phyloP scores from a whole-genome alignment of 2,888 invertebrate species.

The Hofmannophila pseudospretella region DNA sequence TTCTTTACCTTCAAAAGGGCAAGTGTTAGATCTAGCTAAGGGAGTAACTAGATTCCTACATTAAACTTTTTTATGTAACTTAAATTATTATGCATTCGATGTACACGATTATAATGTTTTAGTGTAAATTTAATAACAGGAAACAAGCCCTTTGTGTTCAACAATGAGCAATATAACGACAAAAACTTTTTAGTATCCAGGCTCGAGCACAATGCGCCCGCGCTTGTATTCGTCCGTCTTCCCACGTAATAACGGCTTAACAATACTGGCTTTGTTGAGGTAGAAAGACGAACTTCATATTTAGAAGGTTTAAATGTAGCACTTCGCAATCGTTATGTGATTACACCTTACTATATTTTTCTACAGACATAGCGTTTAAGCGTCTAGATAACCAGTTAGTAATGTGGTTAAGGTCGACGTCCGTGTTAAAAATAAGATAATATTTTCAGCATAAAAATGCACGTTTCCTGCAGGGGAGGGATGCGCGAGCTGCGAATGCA shows the following conservation, averaged over 20 bases:
- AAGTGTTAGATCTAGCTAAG: too few species aligned
- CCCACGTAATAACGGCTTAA: slow-evolving; percentile 38
- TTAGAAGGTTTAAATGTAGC: background rate
- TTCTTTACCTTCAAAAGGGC: too few species aligned
- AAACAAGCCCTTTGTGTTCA: slow-evolving; percentile 60
- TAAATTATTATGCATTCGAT: background rate
- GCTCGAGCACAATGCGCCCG: slow-evolving; percentile 57
- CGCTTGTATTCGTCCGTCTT: slow-evolving; percentile 51
- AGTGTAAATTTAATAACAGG: slow-evolving; percentile 55
- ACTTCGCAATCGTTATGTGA: background rate
- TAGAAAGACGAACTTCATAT: slow-evolving; percentile 3
- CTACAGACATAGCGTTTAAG: too few species aligned
- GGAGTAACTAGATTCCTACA: too few species aligned
- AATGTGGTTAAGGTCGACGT: slow-evolving; percentile 9
- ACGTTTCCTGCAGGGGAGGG: slow-evolving; percentile 7
- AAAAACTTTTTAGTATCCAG: slow-evolving; percentile 60
- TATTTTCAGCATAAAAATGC: slow-evolving; percentile 17
- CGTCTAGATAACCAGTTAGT: too few species aligned
- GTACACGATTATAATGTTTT: slow-evolving; percentile 29
- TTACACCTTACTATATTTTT: too few species aligned
- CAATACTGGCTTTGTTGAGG: slow-evolving; percentile 11
- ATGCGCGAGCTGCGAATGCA: slow-evolving; percentile 10
- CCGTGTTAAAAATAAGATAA: slow-evolving; percentile 16
- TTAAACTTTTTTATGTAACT: too few species aligned
- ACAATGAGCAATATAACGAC: slow-evolving; percentile 67